These are phyloP conservation scores for Apostichopus japonicus DNA, from an alignment of 35 echinoderm and acorn worm genomes.

Conservation along the genomic window DNA sequence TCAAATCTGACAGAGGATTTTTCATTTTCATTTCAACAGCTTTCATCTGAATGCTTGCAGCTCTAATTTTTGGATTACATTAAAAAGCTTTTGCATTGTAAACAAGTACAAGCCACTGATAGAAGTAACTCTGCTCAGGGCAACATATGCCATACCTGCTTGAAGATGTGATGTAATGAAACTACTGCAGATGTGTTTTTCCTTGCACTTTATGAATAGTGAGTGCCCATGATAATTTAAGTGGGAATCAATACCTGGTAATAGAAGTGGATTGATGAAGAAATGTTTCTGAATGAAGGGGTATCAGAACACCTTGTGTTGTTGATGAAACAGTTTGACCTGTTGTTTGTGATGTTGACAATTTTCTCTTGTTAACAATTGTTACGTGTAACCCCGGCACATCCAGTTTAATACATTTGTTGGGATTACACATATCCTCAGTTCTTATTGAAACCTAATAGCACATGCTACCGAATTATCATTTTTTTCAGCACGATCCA, in stretches of 20 bases:
- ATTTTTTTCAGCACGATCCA: no score
- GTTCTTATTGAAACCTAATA: no score
- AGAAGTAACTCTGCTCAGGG: constrained; percentile 29
- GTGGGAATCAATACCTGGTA: constrained; percentile 28
- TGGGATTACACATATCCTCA: no score
- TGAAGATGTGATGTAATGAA: background rate
- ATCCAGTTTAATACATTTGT: no score
- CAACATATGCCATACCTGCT: constrained; percentile 25
- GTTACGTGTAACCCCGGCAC: no score
- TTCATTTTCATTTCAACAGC: background rate
- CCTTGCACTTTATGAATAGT: constrained; percentile 46
- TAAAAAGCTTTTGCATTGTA: constrained; percentile 14
- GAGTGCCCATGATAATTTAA: background rate
- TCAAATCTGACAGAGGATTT: background rate
- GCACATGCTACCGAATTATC: no score
- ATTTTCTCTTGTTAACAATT: background rate
- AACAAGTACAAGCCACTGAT: constrained; percentile 3
- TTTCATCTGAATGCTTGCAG: background rate
- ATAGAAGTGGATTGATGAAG: constrained; percentile 30
- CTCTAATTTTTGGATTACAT: background rate
- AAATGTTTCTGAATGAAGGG: constrained; percentile 8
- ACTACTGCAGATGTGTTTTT: background rate
- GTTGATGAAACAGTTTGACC: background rate
- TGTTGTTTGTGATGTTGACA: background rate
- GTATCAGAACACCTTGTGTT: background rate